Evolutionary conservation across 2,113 vertebrate species (phyloP), one percentile per base, ranked within the genome.

Genomic region (Trogon surrucura): DNA sequence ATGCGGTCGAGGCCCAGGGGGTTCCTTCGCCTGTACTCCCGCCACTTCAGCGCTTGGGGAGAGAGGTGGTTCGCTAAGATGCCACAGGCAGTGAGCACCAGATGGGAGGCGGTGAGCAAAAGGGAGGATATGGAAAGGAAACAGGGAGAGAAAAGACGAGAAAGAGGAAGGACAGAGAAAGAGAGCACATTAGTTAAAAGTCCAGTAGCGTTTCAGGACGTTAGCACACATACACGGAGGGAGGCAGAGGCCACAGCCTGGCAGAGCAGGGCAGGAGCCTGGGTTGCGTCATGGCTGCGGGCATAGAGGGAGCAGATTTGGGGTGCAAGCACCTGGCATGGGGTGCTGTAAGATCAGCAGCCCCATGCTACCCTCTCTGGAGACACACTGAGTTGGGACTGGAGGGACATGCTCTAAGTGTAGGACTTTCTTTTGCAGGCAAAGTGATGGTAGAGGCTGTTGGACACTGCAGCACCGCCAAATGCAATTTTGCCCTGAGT

Each of bases 11-110:
- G 97, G 65, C 99, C 98, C 91, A 99, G 97, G 23, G 99, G 99
- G 98, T 99, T 99, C 95, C 98, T 98, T 36, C 98, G 98, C 54
- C 99, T 98, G 96, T 99, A 99, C 91, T 99, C 99, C 72, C 98
- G 98, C 99, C 99, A 99, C 97, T 99, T 99, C 93, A 99, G 98
- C 0, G 99, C 99, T 98, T 99, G 99, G 6, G 99, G 99, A 71
- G 99, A 99, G 69, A 99, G 98, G 97, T 99, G 99, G 96, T 99
- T 99, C 8, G 98, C 99, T 99, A 92, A 78, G 88, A 91, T 34
- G 84, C 56, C 81, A 22, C n/a, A 65, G 83, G 93, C 64, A 91
- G 89, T 21, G 53, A 66, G 84, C 64, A 71, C 34, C 92, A 12
- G 44, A 44, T 0, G 4, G 69, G 65, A 91, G 10, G 65, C 67